Evolutionary conservation across 2,888 invertebrate species (phyloP), one percentile per base, ranked within the genome.

Genomic region (Ctena decussata): DNA sequence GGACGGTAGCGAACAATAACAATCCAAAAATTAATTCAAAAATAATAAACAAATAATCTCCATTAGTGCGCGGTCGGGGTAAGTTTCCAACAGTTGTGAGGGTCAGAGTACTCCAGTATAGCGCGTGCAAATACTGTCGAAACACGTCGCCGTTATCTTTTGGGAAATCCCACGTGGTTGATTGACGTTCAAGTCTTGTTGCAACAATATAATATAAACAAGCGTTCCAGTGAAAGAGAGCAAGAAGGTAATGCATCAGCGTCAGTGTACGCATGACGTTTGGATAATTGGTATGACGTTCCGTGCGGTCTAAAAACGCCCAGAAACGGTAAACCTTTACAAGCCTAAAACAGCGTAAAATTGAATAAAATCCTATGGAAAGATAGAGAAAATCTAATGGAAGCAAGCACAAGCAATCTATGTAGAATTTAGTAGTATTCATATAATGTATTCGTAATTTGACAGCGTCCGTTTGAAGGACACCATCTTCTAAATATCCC

Each of bases 151-250:
- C 89, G 53, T 91, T 86, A 72, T 94, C 93, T 80, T 92, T 92
- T 53, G 94, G 94, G 82, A 93, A 92, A 39, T 79, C 78, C 94
- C 94, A 95, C 8, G 91, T 84, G 24, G 89, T 90, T 2, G 91
- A 86, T 3, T 83, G 73, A 12, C 90, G 98, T 96, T 98, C 98
- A 35, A 88, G 71, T 69, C 86, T 82, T 27, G 85, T 89, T 24
- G 92, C 93, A 71, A 95, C 93, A 35, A 99, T 98, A 97, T 99
- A 98, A 97, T 98, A 99, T 96, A 99, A 97, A 97, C 99, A 99
- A 95, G 99, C 99, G 96, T 99, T 99, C 99, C 99, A 99, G 97
- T 99, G 99, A 97, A 99, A 99, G 96, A 99, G 98, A 96, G 99
- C 99, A 96, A 99, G 97, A 95, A 99, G 97, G 97, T 99, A 99